Conservation (phyloP, 2,888 invertebrate genomes). For the Elgonia sp. region DNA sequence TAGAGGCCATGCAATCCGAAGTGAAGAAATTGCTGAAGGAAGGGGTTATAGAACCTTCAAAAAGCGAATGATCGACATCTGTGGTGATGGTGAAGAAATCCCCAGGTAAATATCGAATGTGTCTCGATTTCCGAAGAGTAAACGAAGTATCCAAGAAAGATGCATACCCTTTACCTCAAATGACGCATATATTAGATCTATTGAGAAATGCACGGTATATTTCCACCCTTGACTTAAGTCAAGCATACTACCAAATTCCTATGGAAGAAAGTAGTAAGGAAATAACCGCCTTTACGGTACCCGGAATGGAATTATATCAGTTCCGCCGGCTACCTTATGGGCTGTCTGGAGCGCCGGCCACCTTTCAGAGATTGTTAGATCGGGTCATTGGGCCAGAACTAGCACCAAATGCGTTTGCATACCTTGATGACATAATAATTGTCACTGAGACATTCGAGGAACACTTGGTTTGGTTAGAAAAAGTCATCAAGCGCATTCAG, state of each 20-base stretch:
- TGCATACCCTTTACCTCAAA: constrained; percentile 81
- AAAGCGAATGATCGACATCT: constrained; percentile 78
- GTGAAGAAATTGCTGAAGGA: background rate
- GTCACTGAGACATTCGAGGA: background rate
- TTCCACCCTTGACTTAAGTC: constrained; percentile 80
- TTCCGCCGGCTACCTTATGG: constrained; percentile 81
- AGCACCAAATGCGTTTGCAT: background rate
- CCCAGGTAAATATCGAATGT: constrained; percentile 78
- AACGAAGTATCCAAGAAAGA: constrained; percentile 81
- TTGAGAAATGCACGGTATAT: constrained; percentile 79
- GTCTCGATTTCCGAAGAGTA: constrained; percentile 80
- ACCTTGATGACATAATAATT: background rate
- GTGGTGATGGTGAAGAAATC: constrained; percentile 79
- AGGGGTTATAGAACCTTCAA: constrained; percentile 80
- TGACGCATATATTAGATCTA: constrained; percentile 80
- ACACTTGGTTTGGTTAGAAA: background rate
- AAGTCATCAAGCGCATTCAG: background rate
- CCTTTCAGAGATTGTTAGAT: background rate
- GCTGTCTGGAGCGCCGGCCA: constrained; percentile 77
- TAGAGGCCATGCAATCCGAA: background rate
- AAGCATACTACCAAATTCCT: constrained; percentile 81
- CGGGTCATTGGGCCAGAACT: background rate
- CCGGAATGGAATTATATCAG: constrained; percentile 79
- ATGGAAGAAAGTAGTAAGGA: constrained; percentile 62
- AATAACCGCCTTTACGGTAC: constrained; percentile 81